These are phyloP conservation scores for Gari tellinella DNA, from an alignment of 2,888 invertebrate species.

Conservation along the genomic window DNA sequence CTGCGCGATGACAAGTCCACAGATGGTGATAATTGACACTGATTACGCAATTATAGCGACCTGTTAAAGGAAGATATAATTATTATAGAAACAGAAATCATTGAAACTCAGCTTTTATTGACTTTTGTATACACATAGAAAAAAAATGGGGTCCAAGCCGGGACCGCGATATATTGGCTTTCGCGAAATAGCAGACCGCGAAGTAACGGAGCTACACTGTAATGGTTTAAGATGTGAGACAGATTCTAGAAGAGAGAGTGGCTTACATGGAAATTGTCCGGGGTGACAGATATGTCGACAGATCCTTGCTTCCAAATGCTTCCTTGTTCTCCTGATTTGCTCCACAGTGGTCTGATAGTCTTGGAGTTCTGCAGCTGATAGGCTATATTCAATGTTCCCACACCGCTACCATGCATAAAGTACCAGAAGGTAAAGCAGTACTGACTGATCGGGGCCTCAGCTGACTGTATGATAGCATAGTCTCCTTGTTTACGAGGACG, in stretches of 20 bases:
- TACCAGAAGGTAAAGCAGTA: slow-evolving; percentile 81
- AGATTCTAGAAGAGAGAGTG: background rate
- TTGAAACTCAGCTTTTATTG: no score
- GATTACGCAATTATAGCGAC: no score
- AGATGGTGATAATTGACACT: no score
- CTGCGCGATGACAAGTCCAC: no score
- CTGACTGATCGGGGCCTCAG: slow-evolving; percentile 58
- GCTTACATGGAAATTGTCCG: slow-evolving; percentile 68
- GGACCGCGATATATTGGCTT: no score
- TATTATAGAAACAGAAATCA: no score
- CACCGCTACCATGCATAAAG: slow-evolving; percentile 75
- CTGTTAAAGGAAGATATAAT: no score
- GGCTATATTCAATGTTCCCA: slow-evolving; percentile 75
- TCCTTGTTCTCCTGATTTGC: slow-evolving; percentile 70
- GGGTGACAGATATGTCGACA: slow-evolving; percentile 59
- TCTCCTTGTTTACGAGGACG: slow-evolving; percentile 67
- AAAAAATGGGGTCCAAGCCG: no score
- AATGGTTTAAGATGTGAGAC: background rate
- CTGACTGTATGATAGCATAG: slow-evolving; percentile 69
- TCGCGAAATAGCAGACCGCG: no score
- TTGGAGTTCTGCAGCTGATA: slow-evolving; percentile 40
- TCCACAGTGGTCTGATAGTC: slow-evolving; percentile 45
- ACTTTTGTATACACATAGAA: no score
- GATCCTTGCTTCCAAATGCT: slow-evolving; percentile 71
- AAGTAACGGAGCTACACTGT: no score